Evolutionary conservation across 2,888 invertebrate genomes (phyloP).

Genomic region (Leptogaster cylindrica): DNA sequence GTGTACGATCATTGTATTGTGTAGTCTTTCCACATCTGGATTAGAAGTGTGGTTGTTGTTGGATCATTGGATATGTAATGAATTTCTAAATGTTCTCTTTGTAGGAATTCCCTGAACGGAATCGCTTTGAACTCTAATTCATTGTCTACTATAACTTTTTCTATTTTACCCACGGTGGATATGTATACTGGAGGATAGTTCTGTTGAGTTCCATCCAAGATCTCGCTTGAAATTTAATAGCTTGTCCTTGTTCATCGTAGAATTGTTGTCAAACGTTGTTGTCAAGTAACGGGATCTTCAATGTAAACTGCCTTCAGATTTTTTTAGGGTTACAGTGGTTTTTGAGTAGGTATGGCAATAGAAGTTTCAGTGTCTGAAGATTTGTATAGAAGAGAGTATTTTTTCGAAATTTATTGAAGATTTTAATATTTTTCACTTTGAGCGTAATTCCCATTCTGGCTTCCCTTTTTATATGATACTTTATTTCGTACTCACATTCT

Average conservation of each 20-base stretch:
- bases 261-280: too few relatives aligned
- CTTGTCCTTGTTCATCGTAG: neutral
- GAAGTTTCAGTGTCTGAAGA: neutral
- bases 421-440: neutral
- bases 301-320: neutral
- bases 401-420: neutral
- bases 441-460: neutral
- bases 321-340: neutral
- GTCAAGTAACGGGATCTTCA: neutral
- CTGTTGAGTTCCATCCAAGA: neutral
- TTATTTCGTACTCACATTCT: neutral
- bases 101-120: neutral
- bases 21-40: neutral
- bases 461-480: too few relatives aligned
- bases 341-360: neutral
- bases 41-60: neutral
- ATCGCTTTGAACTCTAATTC: constrained; percentile 4
- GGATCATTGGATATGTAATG: neutral
- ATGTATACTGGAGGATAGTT: neutral
- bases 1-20: neutral
- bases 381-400: neutral
- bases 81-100: neutral
- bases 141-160: constrained; percentile 3
- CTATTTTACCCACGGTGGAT: neutral
- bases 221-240: neutral